Conservation (phyloP, 2,797 vertebrate species). For the Schizopygopsis pylzovi region DNA sequence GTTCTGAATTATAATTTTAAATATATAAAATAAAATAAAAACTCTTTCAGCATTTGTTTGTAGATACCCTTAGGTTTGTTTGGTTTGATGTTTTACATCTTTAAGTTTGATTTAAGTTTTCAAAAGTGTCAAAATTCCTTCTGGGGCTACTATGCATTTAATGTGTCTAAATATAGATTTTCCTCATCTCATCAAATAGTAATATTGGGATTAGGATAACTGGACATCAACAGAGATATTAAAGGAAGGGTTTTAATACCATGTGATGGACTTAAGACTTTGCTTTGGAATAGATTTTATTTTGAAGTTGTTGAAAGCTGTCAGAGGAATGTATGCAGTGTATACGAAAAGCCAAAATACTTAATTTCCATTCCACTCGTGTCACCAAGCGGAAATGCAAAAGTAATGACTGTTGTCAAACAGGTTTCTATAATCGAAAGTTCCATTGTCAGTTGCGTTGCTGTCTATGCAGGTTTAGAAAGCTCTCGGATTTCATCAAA, state of each 20-base stretch:
- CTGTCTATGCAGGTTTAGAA: too few species aligned
- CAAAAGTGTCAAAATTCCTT: conserved; percentile 7
- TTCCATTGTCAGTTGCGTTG: too few species aligned
- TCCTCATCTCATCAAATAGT: conserved; percentile 25
- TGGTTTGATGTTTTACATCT: neutral
- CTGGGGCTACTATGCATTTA: neutral
- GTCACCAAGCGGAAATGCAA: neutral
- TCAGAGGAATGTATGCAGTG: neutral
- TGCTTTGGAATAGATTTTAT: conserved; percentile 15
- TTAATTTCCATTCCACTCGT: neutral
- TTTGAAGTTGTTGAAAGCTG: conserved; percentile 34
- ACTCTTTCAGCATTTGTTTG: conserved; percentile 6
- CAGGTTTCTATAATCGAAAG: neutral
- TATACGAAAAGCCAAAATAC: neutral
- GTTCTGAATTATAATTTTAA: too few species aligned
- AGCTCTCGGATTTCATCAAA: neutral
- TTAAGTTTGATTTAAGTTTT: neutral
- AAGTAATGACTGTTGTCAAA: neutral
- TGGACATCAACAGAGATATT: conserved; percentile 41
- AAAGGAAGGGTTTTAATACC: conserved; percentile 35
- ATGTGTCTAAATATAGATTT: conserved; percentile 23
- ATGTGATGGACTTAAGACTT: conserved; percentile 10
- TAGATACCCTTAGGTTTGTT: neutral
- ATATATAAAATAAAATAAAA: too few species aligned
- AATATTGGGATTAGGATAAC: conserved; percentile 39